Base-by-base conservation (phyloP, 2,113 vertebrate genomes). In the Megaceryle maxima region DNA sequence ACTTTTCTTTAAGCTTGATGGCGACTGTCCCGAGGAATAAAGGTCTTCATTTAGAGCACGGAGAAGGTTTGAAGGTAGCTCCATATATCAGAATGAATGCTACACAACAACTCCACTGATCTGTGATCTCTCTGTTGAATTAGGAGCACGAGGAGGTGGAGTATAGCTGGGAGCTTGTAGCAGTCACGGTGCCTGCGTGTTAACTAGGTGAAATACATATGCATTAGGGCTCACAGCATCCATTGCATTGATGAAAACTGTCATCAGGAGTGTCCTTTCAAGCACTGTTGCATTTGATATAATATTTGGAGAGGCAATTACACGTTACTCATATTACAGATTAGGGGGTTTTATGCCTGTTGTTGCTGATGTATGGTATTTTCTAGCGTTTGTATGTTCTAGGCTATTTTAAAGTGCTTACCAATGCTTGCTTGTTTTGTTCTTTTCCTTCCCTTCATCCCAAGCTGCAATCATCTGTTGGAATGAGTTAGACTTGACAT, bases 11-110 rank as follows among this genome's bases (percentile, higher is more conserved):
- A 56, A 68, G 22, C 22, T 9, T 29, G 13, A 53, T 60, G 21
- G 21, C 0, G 0, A 6, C 33, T 83, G 14, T 41, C 44, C 29
- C 1, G 1, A 55, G 66, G 53, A 63, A 73, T 50, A 44, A n/a
- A 6, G 22, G 41, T 13, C 26, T 50, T 48, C 13, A 16, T 13
- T 51, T 73, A 26, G 6, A 24, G 41, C 66, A 29, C 0, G 1
- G 53, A 11, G 22, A 77, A 17, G 17, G n/a, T 37, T 75, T 33
- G 35, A 76, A 70, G 57, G 57, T 35, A 76, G 39, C 22, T 75
- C 25, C 16, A 1, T 9, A 19, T 5, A 11, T 33, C 11, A n/a
- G 39, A 43, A 43, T 20, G 18, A 84, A 17, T 33, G 25, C 14
- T 77, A 48, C 21, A 6, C 26, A 63, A 63, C 10, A 81, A 67